These are phyloP conservation scores for Stenchaetothrips biformis DNA, from an alignment of 2,888 invertebrate species.

Conservation along the genomic window DNA sequence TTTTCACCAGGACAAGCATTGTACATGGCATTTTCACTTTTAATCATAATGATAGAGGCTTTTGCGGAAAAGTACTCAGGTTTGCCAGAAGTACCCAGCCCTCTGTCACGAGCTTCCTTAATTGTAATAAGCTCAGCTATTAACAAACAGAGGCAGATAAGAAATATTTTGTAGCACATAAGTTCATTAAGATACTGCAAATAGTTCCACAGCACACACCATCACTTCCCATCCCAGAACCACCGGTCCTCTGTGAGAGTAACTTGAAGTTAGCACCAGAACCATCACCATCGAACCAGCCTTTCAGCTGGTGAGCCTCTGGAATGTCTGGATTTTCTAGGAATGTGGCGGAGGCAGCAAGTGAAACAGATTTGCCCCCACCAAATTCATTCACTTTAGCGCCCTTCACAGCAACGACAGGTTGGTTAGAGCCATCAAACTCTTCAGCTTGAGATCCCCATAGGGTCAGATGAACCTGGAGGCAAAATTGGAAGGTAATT, in stretches of 20 bases:
- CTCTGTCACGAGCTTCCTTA: conserved; percentile 64
- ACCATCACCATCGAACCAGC: conserved; percentile 82
- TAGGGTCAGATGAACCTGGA: conserved; percentile 71
- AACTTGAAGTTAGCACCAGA: conserved; percentile 49
- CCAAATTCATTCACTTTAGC: conserved; percentile 82
- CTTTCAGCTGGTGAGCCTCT: conserved; percentile 77
- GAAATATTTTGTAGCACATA: not conserved
- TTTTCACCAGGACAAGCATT: conserved; percentile 82
- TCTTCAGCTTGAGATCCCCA: conserved; percentile 88
- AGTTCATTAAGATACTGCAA: not conserved
- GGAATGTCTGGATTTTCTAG: conserved; percentile 84
- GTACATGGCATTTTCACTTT: conserved; percentile 80
- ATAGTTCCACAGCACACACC: not conserved
- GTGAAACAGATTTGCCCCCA: conserved; percentile 58
- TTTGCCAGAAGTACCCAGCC: conserved; percentile 68
- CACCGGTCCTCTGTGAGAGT: conserved; percentile 54
- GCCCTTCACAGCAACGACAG: conserved; percentile 81
- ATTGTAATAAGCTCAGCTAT: conserved; percentile 62
- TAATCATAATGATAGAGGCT: conserved; percentile 72
- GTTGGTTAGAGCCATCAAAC: conserved; percentile 70
- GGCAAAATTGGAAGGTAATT: conserved; percentile 39
- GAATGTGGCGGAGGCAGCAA: conserved; percentile 54
- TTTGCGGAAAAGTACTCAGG: conserved; percentile 77
- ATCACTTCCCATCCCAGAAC: conserved; percentile 31
- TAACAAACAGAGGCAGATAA: not conserved